Evolutionary conservation across 1,140 invertebrate species (phyloP), one percentile per base, ranked within the genome.

Genomic region (Paraescarpia echinospica): DNA sequence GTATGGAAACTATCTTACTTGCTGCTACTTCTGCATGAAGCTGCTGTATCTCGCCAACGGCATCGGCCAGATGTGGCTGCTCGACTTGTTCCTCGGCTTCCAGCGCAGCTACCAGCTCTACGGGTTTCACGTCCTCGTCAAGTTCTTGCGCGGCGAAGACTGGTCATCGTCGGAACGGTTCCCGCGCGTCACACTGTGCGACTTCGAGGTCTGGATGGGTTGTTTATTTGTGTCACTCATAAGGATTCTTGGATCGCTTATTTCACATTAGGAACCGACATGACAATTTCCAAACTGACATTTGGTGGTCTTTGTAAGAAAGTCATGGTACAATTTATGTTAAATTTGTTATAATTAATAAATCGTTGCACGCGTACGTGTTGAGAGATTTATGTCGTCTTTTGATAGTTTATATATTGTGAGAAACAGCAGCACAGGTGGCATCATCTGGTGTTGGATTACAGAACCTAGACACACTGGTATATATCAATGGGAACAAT

Each of bases 121-220:
- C 88, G 94, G 94, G 27, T 59, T 94, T 35, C 92, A 94, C 34
- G 93, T 94, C 22, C 41, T 94, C 6, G 92, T 94, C 33, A 95
- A 96, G 93, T 93, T 97, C 27, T 94, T 95, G 31, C 94, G 94
- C 91, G 96, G 96, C 89, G 92, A 94, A 27, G 95, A 96, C 91
- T 97, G 96, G 96, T 94, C 94, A 33, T 91, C 95, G 94, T 92
- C 95, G 93, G 96, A 94, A 93, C 96, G 94, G 94, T 96, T 96
- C 94, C 96, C 96, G 27, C 94, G 96, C 33, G 95, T 97, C n/a
- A 97, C 96, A 0, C 94, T 96, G 91, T 97, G 96, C 92, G 96
- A 97, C 93, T 96, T 96, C 94, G 95, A 96, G 92, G 96, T 96
- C 48, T 94, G 96, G 34, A 95, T 96, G 92, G n/a, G n/a, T n/a